A percentile compares a stretch with the other conserved stretches of the same genome.
Evolutionary conservation across 2,888 invertebrate species (phyloP).

Genomic region (Conus canariensis): DNA sequence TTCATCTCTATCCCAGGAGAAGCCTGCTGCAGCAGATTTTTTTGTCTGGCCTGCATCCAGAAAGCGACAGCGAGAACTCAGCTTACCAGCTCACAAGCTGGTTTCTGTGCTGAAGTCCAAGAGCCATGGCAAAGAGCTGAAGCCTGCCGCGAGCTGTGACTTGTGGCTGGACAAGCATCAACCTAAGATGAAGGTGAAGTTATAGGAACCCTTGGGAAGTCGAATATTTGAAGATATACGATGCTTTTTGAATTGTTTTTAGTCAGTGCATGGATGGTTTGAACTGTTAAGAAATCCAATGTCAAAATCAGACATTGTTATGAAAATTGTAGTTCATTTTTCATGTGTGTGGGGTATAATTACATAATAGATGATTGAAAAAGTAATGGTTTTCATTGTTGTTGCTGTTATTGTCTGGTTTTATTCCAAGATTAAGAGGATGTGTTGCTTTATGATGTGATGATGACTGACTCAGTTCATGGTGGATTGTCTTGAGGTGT

Average conservation of each 20-base stretch:
- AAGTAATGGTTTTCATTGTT: background rate
- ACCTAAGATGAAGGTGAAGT: constrained; percentile 62
- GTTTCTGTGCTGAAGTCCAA: constrained; percentile 22
- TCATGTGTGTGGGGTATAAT: background rate
- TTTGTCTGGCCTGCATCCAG: background rate
- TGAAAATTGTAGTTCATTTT: background rate
- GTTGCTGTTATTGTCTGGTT: background rate
- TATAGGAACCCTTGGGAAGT: background rate
- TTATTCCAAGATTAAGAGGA: background rate
- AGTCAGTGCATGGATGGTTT: no score
- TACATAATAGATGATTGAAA: background rate
- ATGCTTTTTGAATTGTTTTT: background rate
- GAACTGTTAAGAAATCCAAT: no score
- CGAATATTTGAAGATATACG: background rate
- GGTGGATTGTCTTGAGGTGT: no score
- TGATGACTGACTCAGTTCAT: no score
- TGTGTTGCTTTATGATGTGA: background rate
- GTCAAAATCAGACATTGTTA: no score
- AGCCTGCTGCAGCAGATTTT: background rate
- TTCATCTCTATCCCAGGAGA: background rate
- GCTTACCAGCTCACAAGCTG: constrained; percentile 35
- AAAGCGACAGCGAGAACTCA: constrained; percentile 42
- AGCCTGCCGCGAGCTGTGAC: constrained; percentile 53
- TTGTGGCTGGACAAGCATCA: constrained; percentile 70
- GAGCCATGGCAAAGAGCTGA: constrained; percentile 41